Evolutionary conservation across 23 tunicate genomes (phyloP).

Genomic region (Trididemnum clinides): DNA sequence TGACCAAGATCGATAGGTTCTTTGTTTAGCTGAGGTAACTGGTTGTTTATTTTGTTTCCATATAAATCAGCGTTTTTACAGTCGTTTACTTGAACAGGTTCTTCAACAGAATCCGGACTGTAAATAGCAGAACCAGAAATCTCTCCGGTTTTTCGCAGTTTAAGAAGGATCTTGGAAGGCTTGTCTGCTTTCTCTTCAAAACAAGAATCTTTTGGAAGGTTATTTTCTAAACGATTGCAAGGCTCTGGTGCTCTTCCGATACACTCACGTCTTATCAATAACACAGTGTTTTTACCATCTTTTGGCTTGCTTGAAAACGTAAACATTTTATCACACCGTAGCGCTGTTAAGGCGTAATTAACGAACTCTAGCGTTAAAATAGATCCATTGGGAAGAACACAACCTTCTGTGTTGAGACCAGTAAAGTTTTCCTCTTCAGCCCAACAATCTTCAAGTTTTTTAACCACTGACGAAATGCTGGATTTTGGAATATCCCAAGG

Average conservation of each 20-base stretch:
- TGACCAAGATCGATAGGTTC: too few relatives aligned
- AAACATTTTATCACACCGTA: slow-evolving; percentile 22
- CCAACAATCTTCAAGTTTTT: slow-evolving; percentile 27
- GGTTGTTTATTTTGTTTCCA: too few relatives aligned
- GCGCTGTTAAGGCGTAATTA: slow-evolving; percentile 20
- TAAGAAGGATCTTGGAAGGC: not conserved
- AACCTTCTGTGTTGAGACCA: not conserved
- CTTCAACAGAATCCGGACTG: too few relatives aligned
- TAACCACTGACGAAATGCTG: slow-evolving; percentile 22
- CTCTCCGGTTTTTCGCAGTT: slow-evolving; percentile 17
- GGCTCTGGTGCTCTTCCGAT: too few relatives aligned
- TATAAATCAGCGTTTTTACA: too few relatives aligned
- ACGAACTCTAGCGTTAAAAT: slow-evolving; percentile 1
- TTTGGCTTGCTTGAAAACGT: slow-evolving; percentile 52
- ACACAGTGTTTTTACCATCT: slow-evolving; percentile 44
- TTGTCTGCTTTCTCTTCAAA: not conserved
- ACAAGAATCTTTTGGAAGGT: not conserved
- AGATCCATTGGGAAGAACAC: not conserved
- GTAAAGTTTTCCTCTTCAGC: slow-evolving; percentile 5
- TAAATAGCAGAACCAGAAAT: slow-evolving; percentile 23
- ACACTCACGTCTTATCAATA: slow-evolving; percentile 1
- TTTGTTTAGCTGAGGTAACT: too few relatives aligned
- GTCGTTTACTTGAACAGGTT: too few relatives aligned
- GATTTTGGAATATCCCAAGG: slow-evolving; percentile 28
- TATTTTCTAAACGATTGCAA: not conserved